Evolutionary conservation across 2,113 vertebrate species (phyloP).

Genomic region (Lycaon pictus): DNA sequence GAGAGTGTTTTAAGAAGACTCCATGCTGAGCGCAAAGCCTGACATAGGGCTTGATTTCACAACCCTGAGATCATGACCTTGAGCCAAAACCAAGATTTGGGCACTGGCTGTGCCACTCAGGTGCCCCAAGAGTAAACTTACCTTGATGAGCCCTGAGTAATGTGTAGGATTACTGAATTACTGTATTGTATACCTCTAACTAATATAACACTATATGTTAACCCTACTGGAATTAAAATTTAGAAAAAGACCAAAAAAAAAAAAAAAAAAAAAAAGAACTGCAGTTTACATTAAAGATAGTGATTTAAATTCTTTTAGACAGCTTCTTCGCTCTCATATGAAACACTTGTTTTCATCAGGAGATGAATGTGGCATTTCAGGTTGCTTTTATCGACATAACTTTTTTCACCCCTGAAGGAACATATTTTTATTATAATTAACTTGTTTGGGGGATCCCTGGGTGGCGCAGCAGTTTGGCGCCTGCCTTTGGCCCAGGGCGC

Average conservation of each 20-base stretch:
- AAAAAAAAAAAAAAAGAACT: neutral
- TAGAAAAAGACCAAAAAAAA: neutral
- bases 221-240: neutral
- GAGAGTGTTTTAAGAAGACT: neutral
- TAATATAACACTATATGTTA: neutral
- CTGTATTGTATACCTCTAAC: neutral
- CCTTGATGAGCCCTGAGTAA: neutral
- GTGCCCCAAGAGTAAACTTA: neutral
- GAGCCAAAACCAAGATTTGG: neutral
- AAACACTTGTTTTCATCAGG: constrained; percentile 2
- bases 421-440: neutral
- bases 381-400: constrained; percentile 4
- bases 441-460: too few species aligned
- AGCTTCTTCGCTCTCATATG: neutral
- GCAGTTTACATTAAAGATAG: neutral
- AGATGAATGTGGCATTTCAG: neutral
- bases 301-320: neutral
- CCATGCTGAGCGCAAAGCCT: neutral
- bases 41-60: neutral
- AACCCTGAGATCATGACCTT: neutral
- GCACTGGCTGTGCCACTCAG: neutral
- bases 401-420: constrained; percentile 26
- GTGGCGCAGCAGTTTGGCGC: too few species aligned
- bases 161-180: neutral
- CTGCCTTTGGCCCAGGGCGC: too few species aligned